Evolutionary conservation across 2,113 vertebrate species (phyloP).

Genomic region (Anolis carolinensis): DNA sequence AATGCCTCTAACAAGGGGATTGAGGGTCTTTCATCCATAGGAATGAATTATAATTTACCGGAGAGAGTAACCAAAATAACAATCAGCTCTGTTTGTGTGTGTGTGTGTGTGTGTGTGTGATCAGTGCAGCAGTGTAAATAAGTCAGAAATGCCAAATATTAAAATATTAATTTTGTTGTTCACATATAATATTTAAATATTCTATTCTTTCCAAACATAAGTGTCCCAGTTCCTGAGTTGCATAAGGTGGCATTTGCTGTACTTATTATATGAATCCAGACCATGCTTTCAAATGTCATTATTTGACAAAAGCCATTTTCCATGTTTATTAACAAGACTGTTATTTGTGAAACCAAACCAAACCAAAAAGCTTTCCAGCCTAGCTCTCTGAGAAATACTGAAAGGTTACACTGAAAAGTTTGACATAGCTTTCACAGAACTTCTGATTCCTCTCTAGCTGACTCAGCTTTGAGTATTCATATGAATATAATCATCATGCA

Average conservation of each 20-base stretch:
- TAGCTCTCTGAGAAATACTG: not conserved
- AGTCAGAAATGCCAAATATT: not conserved
- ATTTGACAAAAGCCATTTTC: not conserved
- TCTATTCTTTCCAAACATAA: no score
- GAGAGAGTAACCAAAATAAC: conserved; percentile 22
- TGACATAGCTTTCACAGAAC: not conserved
- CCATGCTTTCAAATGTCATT: not conserved
- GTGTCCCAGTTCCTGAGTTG: not conserved
- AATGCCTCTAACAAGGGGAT: conserved; percentile 16
- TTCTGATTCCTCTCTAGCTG: no score
- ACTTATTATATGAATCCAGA: not conserved
- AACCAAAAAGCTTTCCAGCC: not conserved
- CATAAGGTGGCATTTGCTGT: not conserved
- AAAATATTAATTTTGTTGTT: not conserved
- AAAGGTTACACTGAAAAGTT: not conserved
- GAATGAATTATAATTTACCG: conserved; percentile 19
- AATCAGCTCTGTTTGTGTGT: not conserved
- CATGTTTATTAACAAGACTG: not conserved
- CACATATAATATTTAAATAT: not conserved
- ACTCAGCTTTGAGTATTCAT: not conserved
- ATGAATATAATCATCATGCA: not conserved
- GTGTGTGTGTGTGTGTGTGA: not conserved
- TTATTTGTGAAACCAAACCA: conserved; percentile 4
- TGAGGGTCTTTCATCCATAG: not conserved
- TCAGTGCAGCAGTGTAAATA: not conserved